Evolutionary conservation across 2,797 vertebrate species (phyloP).

Genomic region (Varecia variegata): DNA sequence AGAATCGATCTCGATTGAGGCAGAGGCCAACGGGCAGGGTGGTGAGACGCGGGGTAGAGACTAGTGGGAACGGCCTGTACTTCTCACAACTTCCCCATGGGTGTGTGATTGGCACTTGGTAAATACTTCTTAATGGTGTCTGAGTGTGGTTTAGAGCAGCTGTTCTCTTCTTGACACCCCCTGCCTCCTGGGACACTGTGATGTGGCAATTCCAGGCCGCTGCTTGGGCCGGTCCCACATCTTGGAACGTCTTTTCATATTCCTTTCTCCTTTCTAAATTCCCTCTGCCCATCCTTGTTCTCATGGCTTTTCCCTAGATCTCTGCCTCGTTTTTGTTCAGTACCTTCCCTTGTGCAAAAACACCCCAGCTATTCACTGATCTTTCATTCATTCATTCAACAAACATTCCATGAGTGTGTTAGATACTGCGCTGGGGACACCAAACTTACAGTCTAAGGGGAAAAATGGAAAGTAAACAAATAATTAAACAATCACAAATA

Average conservation of each 20-base stretch:
- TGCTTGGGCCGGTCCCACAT: not conserved
- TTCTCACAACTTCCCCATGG: not conserved
- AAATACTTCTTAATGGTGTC: not conserved
- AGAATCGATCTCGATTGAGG: not conserved
- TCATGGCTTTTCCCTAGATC: not conserved
- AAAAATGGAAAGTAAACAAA: not conserved
- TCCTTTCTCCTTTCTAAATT: not conserved
- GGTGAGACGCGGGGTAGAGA: not conserved
- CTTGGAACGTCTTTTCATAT: not conserved
- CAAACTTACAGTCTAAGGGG: not conserved
- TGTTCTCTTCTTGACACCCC: not conserved
- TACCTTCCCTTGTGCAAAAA: not conserved
- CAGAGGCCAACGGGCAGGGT: not conserved
- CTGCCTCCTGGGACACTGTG: rapidly evolving
- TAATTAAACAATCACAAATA: not conserved
- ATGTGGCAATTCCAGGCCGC: not conserved
- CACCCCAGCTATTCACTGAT: not conserved
- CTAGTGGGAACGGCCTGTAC: not conserved
- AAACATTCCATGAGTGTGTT: not conserved
- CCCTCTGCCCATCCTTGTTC: not conserved
- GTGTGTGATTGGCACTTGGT: not conserved
- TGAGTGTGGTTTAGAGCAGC: not conserved
- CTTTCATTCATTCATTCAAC: not conserved
- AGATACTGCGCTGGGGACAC: rapidly evolving
- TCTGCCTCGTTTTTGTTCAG: not conserved